phyloP scores from a whole-genome alignment of 2,797 vertebrate species.

The Poecilia gillii region DNA sequence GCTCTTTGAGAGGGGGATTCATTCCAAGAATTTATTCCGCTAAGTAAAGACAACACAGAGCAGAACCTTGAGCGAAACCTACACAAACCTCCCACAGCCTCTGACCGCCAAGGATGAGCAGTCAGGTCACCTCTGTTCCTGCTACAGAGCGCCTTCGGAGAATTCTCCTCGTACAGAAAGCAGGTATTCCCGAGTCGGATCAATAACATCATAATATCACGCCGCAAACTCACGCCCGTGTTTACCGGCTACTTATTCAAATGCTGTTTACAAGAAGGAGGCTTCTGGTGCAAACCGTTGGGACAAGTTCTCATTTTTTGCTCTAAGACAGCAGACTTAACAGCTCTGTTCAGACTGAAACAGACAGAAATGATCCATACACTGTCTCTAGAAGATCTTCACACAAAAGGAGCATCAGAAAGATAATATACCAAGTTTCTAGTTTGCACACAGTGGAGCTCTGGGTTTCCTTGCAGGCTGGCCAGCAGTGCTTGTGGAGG shows the following conservation, averaged over 20 bases:
- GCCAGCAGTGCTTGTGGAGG: conserved; percentile 56
- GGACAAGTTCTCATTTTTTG: conserved; percentile 18
- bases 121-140: conserved; percentile 34
- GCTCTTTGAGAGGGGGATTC: conserved; percentile 68
- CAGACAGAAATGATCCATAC: conserved; percentile 16
- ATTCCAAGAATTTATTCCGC: conserved; percentile 64
- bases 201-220: conserved; percentile 68
- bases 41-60: conserved; percentile 68
- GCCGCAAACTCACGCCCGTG: conserved; percentile 44
- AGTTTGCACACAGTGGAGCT: conserved; percentile 22
- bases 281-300: conserved; percentile 26
- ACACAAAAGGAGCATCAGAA: conserved; percentile 24
- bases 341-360: background rate
- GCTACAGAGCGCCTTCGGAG: conserved; percentile 39
- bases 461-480: conserved; percentile 43
- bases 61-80: conserved; percentile 71
- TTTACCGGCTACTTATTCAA: conserved; percentile 63
- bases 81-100: conserved; percentile 68
- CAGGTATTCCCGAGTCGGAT: conserved; percentile 63
- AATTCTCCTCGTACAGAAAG: conserved; percentile 27
- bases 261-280: conserved; percentile 40
- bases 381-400: conserved; percentile 10
- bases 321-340: conserved; percentile 10
- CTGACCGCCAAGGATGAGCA: conserved; percentile 57
- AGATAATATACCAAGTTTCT: conserved; percentile 16